Percentiles rank a stretch among this genome's conserved stretches.
Conservation (phyloP, 2,113 vertebrate genomes). For the Mixornis gularis region DNA sequence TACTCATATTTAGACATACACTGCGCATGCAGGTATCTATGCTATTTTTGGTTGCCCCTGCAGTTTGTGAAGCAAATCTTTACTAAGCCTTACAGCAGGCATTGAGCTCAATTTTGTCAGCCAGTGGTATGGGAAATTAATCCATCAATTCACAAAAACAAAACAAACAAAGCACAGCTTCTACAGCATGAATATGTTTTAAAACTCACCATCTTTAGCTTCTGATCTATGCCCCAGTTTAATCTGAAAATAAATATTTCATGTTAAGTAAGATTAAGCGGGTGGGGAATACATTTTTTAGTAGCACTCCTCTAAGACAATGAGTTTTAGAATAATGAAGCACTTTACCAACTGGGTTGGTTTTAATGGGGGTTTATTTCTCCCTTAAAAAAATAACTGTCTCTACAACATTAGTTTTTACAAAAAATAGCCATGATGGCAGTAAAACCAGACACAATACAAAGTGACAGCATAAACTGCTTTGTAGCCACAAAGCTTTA, state of each 20-base stretch:
- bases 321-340: background rate
- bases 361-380: fast-evolving
- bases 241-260: constrained; percentile 75
- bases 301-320: background rate
- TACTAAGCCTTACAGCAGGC: background rate
- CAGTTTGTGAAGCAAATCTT: background rate
- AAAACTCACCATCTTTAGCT: constrained; percentile 92
- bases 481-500: background rate
- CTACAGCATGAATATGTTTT: background rate
- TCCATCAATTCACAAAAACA: background rate
- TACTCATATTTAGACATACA: background rate
- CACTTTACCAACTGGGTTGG: background rate
- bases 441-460: background rate
- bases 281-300: background rate
- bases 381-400: background rate
- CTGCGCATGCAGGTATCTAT: background rate
- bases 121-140: background rate
- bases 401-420: background rate
- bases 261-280: background rate
- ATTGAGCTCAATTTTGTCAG: background rate
- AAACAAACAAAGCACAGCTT: background rate
- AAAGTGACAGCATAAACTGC: background rate
- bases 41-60: background rate
- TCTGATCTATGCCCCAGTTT: constrained; percentile 96
- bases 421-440: background rate